Evolutionary conservation across 2,113 vertebrate species (phyloP).

Genomic region (Calidris pygmaea): DNA sequence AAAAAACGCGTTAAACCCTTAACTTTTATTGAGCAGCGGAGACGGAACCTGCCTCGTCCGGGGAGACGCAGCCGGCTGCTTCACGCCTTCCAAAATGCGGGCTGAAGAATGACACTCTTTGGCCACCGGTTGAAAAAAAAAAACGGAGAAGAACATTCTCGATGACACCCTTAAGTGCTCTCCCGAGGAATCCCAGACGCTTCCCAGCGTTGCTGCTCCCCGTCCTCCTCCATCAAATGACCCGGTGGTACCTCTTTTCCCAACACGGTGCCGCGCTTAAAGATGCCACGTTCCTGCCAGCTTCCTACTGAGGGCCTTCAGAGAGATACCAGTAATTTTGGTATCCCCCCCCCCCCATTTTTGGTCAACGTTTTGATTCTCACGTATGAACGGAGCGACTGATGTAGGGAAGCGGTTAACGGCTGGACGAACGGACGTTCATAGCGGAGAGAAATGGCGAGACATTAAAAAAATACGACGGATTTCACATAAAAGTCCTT

Average conservation of each 20-base stretch:
- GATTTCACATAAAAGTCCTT: background rate
- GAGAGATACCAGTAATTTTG: background rate
- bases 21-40: background rate
- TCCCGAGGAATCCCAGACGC: background rate
- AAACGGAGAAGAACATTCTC: background rate
- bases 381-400: background rate
- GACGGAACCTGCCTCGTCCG: accelerated
- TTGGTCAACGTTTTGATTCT: constrained; percentile 56
- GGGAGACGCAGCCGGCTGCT: accelerated
- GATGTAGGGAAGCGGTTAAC: background rate
- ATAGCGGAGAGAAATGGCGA: background rate
- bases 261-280: background rate
- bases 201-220: background rate
- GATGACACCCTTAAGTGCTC: background rate
- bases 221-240: background rate
- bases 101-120: background rate
- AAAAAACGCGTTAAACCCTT: background rate
- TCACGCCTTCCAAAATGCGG: background rate
- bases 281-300: accelerated
- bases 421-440: background rate
- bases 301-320: background rate
- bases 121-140: background rate
- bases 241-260: background rate
- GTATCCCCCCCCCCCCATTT: background rate
- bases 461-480: background rate